Percentiles rank a stretch among this genome's conserved stretches.
Evolutionary conservation across 1,140 invertebrate species (phyloP).

Genomic region (Onthophagus taurus): DNA sequence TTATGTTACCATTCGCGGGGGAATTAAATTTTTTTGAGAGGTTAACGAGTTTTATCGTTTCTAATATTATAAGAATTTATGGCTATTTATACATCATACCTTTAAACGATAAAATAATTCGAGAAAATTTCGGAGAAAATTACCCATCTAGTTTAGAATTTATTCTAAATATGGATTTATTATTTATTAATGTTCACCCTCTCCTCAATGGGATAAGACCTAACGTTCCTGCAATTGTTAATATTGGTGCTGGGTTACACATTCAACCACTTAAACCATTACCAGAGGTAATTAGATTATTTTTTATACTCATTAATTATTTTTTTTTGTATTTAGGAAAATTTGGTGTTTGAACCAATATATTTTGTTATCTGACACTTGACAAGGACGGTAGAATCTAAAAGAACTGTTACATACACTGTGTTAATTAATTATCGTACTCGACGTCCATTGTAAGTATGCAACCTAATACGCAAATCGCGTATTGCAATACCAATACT

Average conservation of each 20-base stretch:
- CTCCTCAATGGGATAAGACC: slow-evolving; percentile 36
- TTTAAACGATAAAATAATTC: slow-evolving; percentile 17
- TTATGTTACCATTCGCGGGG: slow-evolving; percentile 27
- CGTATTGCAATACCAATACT: no score
- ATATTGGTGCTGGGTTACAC: slow-evolving; percentile 42
- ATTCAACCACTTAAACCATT: slow-evolving; percentile 34
- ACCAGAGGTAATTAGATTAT: slow-evolving; percentile 28
- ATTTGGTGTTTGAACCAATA: no score
- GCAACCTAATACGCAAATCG: no score
- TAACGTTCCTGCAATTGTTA: slow-evolving; percentile 32
- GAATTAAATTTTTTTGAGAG: slow-evolving; percentile 30
- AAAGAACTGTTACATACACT: no score
- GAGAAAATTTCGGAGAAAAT: slow-evolving; percentile 29
- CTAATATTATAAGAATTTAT: no score
- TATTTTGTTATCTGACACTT: no score
- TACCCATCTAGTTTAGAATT: slow-evolving; percentile 29
- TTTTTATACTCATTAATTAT: no score
- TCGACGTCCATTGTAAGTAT: no score
- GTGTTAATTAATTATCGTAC: no score
- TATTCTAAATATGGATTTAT: slow-evolving; percentile 41
- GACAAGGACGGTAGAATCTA: no score
- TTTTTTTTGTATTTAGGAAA: no score
- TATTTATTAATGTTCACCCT: slow-evolving; percentile 43
- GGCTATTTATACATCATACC: no score
- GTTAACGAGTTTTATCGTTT: slow-evolving; percentile 30